These are phyloP conservation scores for Phoxinus phoxinus DNA, from an alignment of 2,113 vertebrate genomes.

Conservation along the genomic window DNA sequence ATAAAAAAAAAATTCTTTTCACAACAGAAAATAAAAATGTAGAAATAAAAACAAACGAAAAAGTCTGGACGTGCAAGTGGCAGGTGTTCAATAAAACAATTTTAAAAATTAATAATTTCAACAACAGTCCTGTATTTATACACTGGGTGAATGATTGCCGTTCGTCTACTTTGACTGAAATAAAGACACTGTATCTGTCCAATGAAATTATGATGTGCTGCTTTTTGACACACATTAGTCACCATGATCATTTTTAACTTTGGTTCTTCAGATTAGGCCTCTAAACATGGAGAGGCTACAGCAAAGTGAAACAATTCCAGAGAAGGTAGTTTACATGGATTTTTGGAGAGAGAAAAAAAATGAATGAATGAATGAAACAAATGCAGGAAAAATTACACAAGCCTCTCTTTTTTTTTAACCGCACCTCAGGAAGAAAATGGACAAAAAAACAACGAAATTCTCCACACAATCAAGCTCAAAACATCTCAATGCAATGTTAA, in stretches of 20 bases:
- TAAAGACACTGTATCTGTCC: constrained; percentile 29
- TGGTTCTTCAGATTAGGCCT: constrained; percentile 55
- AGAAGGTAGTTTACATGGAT: constrained; percentile 38
- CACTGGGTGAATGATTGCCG: constrained; percentile 25
- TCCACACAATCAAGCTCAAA: constrained; percentile 50
- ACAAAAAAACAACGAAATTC: constrained; percentile 27
- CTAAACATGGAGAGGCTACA: constrained; percentile 42
- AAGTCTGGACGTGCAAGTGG: constrained; percentile 50
- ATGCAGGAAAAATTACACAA: constrained; percentile 42
- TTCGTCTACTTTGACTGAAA: constrained; percentile 30
- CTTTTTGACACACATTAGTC: constrained; percentile 22
- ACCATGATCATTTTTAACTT: constrained; percentile 47
- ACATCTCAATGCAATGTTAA: constrained; percentile 61
- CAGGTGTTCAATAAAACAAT: constrained; percentile 30
- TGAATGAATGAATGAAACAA: background rate
- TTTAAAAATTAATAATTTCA: constrained; percentile 39
- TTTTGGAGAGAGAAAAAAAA: background rate
- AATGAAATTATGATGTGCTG: constrained; percentile 35
- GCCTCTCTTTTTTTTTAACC: constrained; percentile 26
- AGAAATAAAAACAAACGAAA: constrained; percentile 51
- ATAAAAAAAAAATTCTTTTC: constrained; percentile 50
- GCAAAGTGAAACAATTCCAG: background rate
- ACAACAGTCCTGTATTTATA: constrained; percentile 45
- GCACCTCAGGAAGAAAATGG: constrained; percentile 33
- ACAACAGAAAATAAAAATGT: constrained; percentile 52